These are phyloP conservation scores for Pyxicephalus adspersus DNA, from an alignment of 2,113 vertebrate genomes.

Conservation along the genomic window DNA sequence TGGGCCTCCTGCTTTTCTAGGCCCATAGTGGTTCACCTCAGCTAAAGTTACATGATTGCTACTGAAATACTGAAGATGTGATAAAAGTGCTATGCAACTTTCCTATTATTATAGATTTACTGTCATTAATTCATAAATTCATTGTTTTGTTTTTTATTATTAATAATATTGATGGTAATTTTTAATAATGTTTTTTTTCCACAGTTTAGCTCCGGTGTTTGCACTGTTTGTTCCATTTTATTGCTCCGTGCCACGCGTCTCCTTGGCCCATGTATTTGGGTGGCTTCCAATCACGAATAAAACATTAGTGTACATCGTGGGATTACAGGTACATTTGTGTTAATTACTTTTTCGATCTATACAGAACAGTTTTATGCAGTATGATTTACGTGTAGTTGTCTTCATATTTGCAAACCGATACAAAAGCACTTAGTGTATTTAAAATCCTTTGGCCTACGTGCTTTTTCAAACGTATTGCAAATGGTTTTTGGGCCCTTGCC, in stretches of 20 bases:
- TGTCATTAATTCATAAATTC: neutral
- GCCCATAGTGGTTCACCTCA: too few species aligned
- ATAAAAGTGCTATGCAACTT: neutral
- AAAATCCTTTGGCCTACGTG: too few species aligned
- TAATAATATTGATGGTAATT: neutral
- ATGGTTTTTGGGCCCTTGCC: too few species aligned
- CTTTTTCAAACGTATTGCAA: too few species aligned
- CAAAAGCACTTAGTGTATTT: too few species aligned
- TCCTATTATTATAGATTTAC: neutral
- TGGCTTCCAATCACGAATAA: constrained; percentile 94
- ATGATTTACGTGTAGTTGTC: too few species aligned
- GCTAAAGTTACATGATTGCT: neutral
- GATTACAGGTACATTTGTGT: constrained; percentile 87
- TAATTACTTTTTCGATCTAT: constrained; percentile 57
- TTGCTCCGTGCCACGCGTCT: constrained; percentile 87
- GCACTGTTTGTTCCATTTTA: constrained; percentile 96
- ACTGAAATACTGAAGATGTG: neutral
- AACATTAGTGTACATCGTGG: constrained; percentile 92
- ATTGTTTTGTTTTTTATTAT: neutral
- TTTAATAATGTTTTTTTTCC: constrained; percentile 63
- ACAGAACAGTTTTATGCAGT: too few species aligned
- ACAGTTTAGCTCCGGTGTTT: constrained; percentile 90
- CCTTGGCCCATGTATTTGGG: constrained; percentile 88
- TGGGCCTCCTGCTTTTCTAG: too few species aligned
- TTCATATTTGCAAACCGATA: too few species aligned